phyloP scores from a whole-genome alignment of 2,797 vertebrate species.

The Neopelma chrysocephalum region DNA sequence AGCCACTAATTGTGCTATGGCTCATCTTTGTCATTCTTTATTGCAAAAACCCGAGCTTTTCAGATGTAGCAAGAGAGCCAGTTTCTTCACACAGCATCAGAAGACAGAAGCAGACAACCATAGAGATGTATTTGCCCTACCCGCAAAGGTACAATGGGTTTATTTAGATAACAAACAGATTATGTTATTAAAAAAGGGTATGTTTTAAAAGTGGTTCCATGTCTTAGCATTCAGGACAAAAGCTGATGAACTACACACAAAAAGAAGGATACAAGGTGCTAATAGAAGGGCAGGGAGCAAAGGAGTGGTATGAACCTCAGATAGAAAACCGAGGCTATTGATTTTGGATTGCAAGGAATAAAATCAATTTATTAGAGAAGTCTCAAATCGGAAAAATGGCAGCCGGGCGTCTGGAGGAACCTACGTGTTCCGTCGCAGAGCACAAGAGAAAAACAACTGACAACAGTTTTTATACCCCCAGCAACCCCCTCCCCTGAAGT shows the following conservation, averaged over 20 bases:
- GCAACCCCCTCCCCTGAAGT: too few relatives aligned
- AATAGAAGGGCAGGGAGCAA: background rate
- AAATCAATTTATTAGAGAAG: too few relatives aligned
- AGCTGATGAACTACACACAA: background rate
- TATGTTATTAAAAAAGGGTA: background rate
- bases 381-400: too few relatives aligned
- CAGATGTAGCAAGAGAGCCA: background rate
- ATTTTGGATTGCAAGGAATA: too few relatives aligned
- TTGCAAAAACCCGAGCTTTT: background rate
- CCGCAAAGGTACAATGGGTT: background rate
- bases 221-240: background rate
- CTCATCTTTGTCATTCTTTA: background rate
- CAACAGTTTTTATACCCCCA: too few relatives aligned
- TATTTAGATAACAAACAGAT: background rate
- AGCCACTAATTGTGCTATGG: background rate
- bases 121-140: background rate
- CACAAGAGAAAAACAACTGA: too few relatives aligned
- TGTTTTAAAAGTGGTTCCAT: background rate
- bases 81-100: background rate
- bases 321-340: too few relatives aligned
- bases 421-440: too few relatives aligned
- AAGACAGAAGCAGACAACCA: background rate
- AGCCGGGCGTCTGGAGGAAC: too few relatives aligned
- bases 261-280: background rate
- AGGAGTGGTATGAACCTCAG: background rate